Conservation (phyloP, 2,797 vertebrate genomes). For the Uromys caudimaculatus region DNA sequence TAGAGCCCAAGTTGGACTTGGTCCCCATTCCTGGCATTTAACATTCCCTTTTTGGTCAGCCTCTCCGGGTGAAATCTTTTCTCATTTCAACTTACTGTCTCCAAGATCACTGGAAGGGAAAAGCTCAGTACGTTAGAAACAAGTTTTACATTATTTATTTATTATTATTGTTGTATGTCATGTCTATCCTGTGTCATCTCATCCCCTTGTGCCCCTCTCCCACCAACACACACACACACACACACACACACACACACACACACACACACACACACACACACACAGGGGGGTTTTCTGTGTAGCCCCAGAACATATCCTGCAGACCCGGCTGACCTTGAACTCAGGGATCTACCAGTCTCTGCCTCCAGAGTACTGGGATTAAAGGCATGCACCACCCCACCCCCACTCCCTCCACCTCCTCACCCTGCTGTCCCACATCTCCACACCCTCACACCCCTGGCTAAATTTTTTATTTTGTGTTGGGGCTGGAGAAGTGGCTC, state of each 20-base stretch:
- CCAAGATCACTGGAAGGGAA: background rate
- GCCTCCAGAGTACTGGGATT: background rate
- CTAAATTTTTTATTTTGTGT: background rate
- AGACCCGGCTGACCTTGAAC: background rate
- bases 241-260: background rate
- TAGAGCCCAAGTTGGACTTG: background rate
- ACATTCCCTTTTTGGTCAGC: background rate
- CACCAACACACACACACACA: background rate
- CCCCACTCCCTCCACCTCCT: background rate
- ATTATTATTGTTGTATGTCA: background rate
- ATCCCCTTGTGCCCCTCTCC: background rate
- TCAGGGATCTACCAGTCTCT: background rate
- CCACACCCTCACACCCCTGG: too few species aligned
- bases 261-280: background rate
- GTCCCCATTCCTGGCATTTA: background rate
- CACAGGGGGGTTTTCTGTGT: background rate
- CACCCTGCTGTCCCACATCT: background rate
- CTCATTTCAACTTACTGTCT: background rate
- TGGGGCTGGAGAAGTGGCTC: background rate
- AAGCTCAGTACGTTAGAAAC: background rate
- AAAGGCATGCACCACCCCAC: background rate
- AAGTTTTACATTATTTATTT: background rate
- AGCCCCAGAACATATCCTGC: background rate
- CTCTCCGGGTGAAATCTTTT: conserved; percentile 40
- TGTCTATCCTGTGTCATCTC: background rate